Evolutionary conservation across 2,797 vertebrate genomes (phyloP), one percentile per base, ranked within the genome.

Genomic region (Champsocephalus gunnari): DNA sequence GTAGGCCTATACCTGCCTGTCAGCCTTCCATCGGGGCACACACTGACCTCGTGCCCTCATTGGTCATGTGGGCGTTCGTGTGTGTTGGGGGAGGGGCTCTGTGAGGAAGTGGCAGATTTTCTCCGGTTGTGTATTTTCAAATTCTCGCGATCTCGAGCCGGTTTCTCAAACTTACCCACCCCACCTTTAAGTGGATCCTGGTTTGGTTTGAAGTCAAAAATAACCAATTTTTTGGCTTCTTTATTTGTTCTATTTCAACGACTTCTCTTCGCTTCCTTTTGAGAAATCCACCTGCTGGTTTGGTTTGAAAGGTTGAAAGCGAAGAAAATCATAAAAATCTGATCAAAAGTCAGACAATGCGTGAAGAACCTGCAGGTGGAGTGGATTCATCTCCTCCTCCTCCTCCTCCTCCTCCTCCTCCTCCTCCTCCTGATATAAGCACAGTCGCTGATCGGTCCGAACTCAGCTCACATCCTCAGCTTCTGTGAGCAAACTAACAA

Each of bases 401-500:
- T 66, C 51, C 64, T 69, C 56, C 68, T 75, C 72, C n/a, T 19
- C 49, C n/a, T 4, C 9, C 45, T 47, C 13, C 5, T 47, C 45
- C 5, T 45, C 44, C 44, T 14, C 44, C 11, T 45, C 44, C 44
- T 38, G 34, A 38, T 38, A 38, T 38, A 38, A 38, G 34, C 34
- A 38, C 7, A 38, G 34, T 9, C 34, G 34, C 34, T 38, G 6
- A 38, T 16, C 50, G 16, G 43, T 54, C 63, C 62, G 51, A 53
- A 63, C 48, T 38, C 16, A 34, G 69, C 14, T 55, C 55, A 48
- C 69, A 66, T 73, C 69, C 38, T 45, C 66, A 55, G 54, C 64
- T 66, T 66, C 55, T 70, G 64, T 38, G 59, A 71, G 61, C 55
- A 58, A 62, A 75, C 21, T n/a, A 54, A 55, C 60, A 81, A 34